Evolutionary conservation across 2,888 invertebrate species (phyloP).

Genomic region (Drosophila mayaguana): DNA sequence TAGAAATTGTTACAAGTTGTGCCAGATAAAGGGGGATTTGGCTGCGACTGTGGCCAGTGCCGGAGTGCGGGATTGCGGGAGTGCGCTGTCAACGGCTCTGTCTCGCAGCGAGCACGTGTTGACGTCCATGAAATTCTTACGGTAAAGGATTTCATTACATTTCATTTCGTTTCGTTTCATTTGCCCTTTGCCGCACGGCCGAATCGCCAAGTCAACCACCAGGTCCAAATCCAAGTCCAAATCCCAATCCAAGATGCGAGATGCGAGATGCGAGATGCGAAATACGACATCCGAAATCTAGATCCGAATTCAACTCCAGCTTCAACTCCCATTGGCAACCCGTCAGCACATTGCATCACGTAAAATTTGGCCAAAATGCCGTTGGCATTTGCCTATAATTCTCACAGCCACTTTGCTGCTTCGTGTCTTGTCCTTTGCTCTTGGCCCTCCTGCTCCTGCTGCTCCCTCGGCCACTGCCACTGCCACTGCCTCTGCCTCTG

Average conservation of each 20-base stretch:
- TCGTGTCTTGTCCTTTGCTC: slow-evolving; percentile 4
- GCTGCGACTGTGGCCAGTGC: not conserved
- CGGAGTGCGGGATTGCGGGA: no score
- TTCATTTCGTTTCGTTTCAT: slow-evolving; percentile 53
- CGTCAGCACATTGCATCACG: slow-evolving; percentile 57
- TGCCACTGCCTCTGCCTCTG: not conserved
- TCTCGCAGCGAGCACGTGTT: slow-evolving; percentile 67
- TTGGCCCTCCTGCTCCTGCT: not conserved
- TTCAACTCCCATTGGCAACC: slow-evolving; percentile 18
- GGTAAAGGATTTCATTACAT: slow-evolving; percentile 78
- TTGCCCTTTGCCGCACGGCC: slow-evolving; percentile 58
- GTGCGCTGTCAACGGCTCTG: slow-evolving; percentile 62
- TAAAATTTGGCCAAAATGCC: slow-evolving; percentile 43
- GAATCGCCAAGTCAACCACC: slow-evolving; percentile 48
- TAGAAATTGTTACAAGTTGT: slow-evolving; percentile 70
- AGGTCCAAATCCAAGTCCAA: slow-evolving; percentile 16
- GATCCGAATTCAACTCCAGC: slow-evolving; percentile 15
- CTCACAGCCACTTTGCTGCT: slow-evolving; percentile 42
- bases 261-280: not conserved
- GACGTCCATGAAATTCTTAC: slow-evolving; percentile 82
- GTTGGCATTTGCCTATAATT: slow-evolving; percentile 56
- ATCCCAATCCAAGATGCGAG: slow-evolving; percentile 3
- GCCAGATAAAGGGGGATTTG: slow-evolving; percentile 6
- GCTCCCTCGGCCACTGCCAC: not conserved
- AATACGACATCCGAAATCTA: slow-evolving; percentile 12